Conservation (phyloP, 2,113 vertebrate genomes). For the Semicossyphus pulcher region DNA sequence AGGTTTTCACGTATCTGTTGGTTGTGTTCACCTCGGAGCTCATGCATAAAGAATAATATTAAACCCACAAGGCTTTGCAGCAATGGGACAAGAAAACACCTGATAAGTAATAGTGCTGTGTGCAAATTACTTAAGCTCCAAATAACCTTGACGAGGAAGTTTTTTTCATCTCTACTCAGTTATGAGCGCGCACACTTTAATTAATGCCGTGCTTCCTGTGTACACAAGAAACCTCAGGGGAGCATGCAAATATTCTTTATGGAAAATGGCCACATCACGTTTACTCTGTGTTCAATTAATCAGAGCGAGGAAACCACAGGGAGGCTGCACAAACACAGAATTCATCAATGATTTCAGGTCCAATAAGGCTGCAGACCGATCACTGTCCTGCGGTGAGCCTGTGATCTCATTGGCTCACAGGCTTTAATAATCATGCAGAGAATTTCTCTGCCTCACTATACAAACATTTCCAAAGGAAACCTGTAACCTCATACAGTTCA, state of each 20-base stretch:
- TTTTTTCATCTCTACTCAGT: constrained; percentile 19
- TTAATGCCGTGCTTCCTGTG: constrained; percentile 44
- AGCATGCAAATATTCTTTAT: constrained; percentile 44
- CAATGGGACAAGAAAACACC: constrained; percentile 12
- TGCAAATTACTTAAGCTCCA: not conserved
- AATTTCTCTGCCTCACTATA: too few species aligned
- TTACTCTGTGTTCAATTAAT: constrained; percentile 62
- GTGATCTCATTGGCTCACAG: too few species aligned
- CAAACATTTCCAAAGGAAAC: not conserved
- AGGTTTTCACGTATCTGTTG: not conserved
- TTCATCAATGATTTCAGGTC: constrained; percentile 57
- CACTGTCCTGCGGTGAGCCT: constrained; percentile 1
- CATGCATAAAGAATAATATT: constrained; percentile 23
- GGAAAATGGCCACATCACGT: constrained; percentile 49
- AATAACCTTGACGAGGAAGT: constrained; percentile 28
- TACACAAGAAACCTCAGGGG: constrained; percentile 38
- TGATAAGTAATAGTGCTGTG: not conserved
- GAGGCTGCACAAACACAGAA: constrained; percentile 50
- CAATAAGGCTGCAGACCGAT: constrained; percentile 47
- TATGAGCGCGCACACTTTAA: constrained; percentile 54
- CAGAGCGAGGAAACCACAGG: constrained; percentile 35
- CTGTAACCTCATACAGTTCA: constrained; percentile 2
- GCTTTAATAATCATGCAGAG: too few species aligned
- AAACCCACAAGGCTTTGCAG: not conserved
- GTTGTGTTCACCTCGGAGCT: constrained; percentile 10